Conservation (phyloP, 2,888 invertebrate species). For the Andrena bicolor region DNA sequence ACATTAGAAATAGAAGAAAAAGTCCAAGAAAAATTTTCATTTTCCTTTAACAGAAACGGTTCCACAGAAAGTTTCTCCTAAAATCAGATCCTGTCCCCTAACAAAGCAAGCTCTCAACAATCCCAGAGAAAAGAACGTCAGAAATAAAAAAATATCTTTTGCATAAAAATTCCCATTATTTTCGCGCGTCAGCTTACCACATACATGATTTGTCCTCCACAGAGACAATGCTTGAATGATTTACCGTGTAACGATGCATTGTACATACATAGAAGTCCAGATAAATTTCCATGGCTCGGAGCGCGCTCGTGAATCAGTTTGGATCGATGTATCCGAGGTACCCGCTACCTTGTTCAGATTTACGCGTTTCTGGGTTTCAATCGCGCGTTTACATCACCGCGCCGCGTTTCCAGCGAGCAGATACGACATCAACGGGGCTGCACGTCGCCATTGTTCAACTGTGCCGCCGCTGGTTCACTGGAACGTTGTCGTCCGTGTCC, state of each 20-base stretch:
- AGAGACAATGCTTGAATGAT: background rate
- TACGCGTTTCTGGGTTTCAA: background rate
- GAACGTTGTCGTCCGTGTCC: background rate
- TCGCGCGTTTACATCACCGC: background rate
- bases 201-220: background rate
- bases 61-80: too few species aligned
- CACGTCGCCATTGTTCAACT: conserved; percentile 16
- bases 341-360: conserved; percentile 1
- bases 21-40: too few species aligned
- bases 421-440: background rate
- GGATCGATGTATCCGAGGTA: background rate
- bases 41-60: too few species aligned
- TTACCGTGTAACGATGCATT: background rate
- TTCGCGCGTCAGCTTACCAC: background rate
- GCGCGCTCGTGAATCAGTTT: background rate
- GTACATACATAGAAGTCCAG: background rate
- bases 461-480: conserved; percentile 8
- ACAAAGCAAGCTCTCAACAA: too few species aligned
- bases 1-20: too few species aligned
- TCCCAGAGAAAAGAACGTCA: too few species aligned
- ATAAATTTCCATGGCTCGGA: background rate
- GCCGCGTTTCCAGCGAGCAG: background rate
- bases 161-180: background rate
- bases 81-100: too few species aligned
- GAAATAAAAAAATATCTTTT: background rate